These are phyloP conservation scores for Lagria hirta DNA, from an alignment of 2,888 invertebrate species.

Conservation along the genomic window DNA sequence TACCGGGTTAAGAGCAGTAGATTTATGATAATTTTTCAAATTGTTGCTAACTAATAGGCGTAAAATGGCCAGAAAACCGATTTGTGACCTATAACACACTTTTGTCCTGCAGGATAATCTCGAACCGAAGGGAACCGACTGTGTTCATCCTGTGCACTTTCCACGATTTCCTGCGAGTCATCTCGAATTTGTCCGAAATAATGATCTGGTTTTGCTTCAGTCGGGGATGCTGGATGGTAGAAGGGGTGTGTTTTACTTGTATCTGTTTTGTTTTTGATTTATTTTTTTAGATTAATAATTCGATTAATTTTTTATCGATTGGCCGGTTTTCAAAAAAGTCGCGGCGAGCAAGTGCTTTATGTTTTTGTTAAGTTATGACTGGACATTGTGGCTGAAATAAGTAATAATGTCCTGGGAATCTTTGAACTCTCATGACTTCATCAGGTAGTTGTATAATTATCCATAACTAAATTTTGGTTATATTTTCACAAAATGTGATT, in stretches of 20 bases:
- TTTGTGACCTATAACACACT: no score
- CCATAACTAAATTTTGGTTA: no score
- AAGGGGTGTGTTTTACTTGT: slow-evolving; percentile 24
- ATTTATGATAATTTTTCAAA: no score
- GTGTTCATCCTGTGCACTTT: neutral
- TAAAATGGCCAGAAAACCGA: no score
- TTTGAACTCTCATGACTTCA: slow-evolving; percentile 77
- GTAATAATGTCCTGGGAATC: slow-evolving; percentile 91
- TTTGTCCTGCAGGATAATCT: slow-evolving; percentile 8
- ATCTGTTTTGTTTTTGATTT: slow-evolving; percentile 6
- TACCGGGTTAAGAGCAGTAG: no score
- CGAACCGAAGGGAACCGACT: slow-evolving; percentile 7
- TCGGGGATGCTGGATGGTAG: slow-evolving; percentile 26
- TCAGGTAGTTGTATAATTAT: slow-evolving; percentile 66
- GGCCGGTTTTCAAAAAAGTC: slow-evolving; percentile 1
- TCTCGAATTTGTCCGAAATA: slow-evolving; percentile 17
- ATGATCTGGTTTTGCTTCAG: slow-evolving; percentile 18
- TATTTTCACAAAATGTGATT: no score
- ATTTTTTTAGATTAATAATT: neutral
- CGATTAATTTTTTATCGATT: slow-evolving; percentile 1
- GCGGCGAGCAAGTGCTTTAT: no score
- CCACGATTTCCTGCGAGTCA: slow-evolving; percentile 8
- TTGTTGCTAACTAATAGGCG: no score
- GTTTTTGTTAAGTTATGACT: no score
- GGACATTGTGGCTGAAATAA: slow-evolving; percentile 1